A percentile compares a stretch with the other conserved stretches of the same genome.
phyloP scores from a whole-genome alignment of 2,888 invertebrate genomes.

The Abrostola tripartita region DNA sequence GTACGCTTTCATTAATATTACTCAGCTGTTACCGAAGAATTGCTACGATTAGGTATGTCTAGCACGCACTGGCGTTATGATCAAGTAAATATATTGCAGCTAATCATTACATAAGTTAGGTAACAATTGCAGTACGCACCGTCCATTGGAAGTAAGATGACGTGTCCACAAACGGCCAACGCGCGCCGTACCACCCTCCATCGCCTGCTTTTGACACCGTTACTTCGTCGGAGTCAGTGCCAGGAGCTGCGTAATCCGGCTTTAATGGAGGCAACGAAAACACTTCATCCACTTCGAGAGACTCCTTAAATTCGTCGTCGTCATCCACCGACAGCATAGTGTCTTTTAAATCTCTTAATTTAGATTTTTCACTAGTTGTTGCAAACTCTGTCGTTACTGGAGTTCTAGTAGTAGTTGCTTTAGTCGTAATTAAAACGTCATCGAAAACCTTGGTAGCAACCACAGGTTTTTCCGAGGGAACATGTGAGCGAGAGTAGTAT shows the following conservation, averaged over 20 bases:
- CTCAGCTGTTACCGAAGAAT: conserved; percentile 59
- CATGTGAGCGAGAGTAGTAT: conserved; percentile 72
- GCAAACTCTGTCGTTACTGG: conserved; percentile 67
- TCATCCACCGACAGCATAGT: conserved; percentile 81
- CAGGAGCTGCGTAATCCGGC: conserved; percentile 69
- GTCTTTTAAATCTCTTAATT: conserved; percentile 81
- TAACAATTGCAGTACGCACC: conserved; percentile 80
- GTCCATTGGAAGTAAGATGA: conserved; percentile 91
- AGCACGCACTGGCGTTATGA: conserved; percentile 59
- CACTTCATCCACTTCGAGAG: conserved; percentile 83
- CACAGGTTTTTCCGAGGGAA: conserved; percentile 71
- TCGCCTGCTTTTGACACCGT: conserved; percentile 79
- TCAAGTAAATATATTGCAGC: conserved; percentile 50
- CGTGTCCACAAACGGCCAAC: conserved; percentile 90
- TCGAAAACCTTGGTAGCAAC: conserved; percentile 73
- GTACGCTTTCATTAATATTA: conserved; percentile 64
- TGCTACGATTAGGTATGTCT: conserved; percentile 55
- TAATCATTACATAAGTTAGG: conserved; percentile 63
- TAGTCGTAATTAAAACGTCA: conserved; percentile 79
- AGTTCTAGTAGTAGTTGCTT: conserved; percentile 67
- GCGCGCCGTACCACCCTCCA: conserved; percentile 89
- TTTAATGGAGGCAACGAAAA: conserved; percentile 82
- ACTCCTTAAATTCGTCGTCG: conserved; percentile 84
- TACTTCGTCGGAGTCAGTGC: conserved; percentile 79
- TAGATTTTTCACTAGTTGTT: conserved; percentile 69